Conservation (phyloP, 2,113 vertebrate genomes). For the Taxidea taxus region DNA sequence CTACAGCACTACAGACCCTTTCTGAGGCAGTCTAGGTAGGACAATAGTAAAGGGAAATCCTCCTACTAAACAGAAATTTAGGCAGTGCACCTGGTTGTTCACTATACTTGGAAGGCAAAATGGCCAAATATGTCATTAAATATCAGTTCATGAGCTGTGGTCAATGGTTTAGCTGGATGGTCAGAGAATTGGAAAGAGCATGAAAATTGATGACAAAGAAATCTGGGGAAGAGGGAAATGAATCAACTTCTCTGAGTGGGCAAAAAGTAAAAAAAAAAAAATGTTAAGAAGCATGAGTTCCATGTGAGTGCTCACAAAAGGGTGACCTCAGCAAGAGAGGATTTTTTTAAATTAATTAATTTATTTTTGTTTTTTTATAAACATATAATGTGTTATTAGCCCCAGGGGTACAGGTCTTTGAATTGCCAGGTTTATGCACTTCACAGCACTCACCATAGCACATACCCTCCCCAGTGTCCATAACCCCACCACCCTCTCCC, state of each 20-base stretch:
- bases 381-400: no score
- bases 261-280: no score
- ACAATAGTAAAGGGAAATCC: background rate
- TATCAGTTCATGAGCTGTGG: background rate
- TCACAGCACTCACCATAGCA: no score
- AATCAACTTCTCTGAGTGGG: background rate
- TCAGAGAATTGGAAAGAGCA: background rate
- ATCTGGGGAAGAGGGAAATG: background rate
- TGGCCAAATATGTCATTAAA: background rate
- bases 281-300: background rate
- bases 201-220: background rate
- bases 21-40: background rate
- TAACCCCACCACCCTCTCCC: no score
- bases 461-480: no score
- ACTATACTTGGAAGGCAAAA: background rate
- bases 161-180: background rate
- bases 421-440: no score
- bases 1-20: background rate
- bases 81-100: background rate
- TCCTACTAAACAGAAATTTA: background rate
- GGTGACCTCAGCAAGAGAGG: background rate
- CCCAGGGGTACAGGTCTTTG: no score
- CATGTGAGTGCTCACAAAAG: background rate
- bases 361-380: no score
- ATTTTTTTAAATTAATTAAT: no score